These are phyloP conservation scores for Anguilla marmorata DNA, from an alignment of 2,797 vertebrate genomes.

Conservation along the genomic window DNA sequence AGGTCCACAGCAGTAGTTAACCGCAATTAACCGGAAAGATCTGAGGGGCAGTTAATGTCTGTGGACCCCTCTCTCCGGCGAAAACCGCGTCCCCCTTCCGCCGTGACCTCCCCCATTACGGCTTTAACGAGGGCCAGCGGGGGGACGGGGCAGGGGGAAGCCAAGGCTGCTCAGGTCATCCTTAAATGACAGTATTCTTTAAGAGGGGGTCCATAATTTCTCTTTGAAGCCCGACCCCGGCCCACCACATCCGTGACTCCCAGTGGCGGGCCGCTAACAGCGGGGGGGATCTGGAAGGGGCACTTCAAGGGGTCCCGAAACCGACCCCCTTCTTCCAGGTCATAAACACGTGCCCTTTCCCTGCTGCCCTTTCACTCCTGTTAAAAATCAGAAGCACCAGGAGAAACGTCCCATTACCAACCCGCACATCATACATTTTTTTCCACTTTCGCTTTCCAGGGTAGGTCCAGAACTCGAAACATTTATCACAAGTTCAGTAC, in stretches of 20 bases:
- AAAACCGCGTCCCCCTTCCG: slow-evolving; percentile 24
- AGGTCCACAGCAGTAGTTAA: slow-evolving; percentile 31
- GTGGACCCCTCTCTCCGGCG: slow-evolving; percentile 14
- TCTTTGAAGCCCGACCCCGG: slow-evolving; percentile 69
- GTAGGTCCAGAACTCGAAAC: too few species aligned
- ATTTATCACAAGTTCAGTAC: too few species aligned
- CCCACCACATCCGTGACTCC: slow-evolving; percentile 64
- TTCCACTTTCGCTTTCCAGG: too few species aligned
- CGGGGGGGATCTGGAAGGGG: not conserved
- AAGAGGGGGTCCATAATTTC: slow-evolving; percentile 42
- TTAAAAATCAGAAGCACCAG: not conserved
- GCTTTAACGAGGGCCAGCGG: slow-evolving; percentile 61
- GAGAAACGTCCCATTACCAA: not conserved
- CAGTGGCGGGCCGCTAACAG: slow-evolving; percentile 53
- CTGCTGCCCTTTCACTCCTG: not conserved
- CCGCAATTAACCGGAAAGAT: slow-evolving; percentile 27
- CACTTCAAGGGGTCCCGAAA: not conserved
- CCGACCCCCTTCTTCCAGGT: not conserved
- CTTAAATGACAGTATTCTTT: slow-evolving; percentile 68
- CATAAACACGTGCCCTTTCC: not conserved
- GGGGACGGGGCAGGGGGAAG: slow-evolving; percentile 54
- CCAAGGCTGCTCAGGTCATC: slow-evolving; percentile 55
- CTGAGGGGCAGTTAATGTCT: slow-evolving; percentile 40
- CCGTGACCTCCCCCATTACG: slow-evolving; percentile 38
- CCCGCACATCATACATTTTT: not conserved